Evolutionary conservation across 2,113 vertebrate genomes (phyloP).

Genomic region (Plectropomus leopardus): DNA sequence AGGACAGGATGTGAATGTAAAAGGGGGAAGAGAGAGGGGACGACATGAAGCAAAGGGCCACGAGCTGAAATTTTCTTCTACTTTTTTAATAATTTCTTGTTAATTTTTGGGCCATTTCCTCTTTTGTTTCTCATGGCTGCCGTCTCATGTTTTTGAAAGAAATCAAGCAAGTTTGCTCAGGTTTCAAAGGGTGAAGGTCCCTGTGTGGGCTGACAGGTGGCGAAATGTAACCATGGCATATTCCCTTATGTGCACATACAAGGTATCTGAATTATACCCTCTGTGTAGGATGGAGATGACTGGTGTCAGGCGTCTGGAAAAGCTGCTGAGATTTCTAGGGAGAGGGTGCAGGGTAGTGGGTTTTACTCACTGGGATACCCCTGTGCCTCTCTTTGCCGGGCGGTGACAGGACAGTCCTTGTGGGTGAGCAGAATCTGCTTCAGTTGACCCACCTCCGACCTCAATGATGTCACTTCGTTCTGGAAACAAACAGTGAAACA

Average conservation of each 20-base stretch:
- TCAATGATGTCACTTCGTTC: slow-evolving; percentile 98
- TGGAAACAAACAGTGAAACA: slow-evolving; percentile 65
- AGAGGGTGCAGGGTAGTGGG: slow-evolving; percentile 14
- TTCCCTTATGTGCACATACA: slow-evolving; percentile 26
- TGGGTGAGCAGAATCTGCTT: slow-evolving; percentile 98
- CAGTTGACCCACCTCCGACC: slow-evolving; percentile 97
- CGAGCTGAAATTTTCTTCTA: too few species aligned
- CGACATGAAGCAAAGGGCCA: too few species aligned
- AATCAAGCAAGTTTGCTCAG: too few species aligned
- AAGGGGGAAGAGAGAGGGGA: too few species aligned
- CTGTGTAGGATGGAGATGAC: slow-evolving; percentile 47
- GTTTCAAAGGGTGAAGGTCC: too few species aligned
- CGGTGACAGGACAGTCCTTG: slow-evolving; percentile 98
- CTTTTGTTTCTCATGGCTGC: too few species aligned
- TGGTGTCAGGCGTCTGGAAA: slow-evolving; percentile 47
- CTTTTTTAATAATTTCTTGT: too few species aligned
- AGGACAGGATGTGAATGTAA: too few species aligned
- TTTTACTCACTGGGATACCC: slow-evolving; percentile 96
- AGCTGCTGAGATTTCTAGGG: slow-evolving; percentile 53
- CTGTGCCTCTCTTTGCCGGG: slow-evolving; percentile 96
- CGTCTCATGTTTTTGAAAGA: too few species aligned
- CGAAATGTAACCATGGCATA: slow-evolving; percentile 1
- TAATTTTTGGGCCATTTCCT: too few species aligned
- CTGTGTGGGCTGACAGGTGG: slow-evolving; percentile 9
- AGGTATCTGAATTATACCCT: slow-evolving; percentile 41